Percentiles rank a stretch among this genome's conserved stretches.
These are phyloP conservation scores for Protonemura montana DNA, from an alignment of 2,888 invertebrate species.

Conservation along the genomic window DNA sequence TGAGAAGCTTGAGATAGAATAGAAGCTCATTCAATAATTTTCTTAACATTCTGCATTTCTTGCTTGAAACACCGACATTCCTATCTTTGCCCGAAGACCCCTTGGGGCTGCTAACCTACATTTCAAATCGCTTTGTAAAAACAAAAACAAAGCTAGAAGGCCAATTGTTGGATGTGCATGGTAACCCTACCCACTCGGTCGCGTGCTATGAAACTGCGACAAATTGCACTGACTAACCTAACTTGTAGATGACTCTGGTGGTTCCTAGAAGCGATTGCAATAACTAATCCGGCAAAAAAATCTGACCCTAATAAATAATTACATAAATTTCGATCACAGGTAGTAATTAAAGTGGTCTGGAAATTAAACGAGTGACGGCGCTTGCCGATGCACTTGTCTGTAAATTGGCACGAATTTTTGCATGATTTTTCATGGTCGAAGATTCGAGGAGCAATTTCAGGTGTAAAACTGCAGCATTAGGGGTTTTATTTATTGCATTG, in stretches of 20 bases:
- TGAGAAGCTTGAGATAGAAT: background rate
- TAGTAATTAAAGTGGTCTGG: background rate
- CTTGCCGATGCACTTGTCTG: background rate
- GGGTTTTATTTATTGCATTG: no score
- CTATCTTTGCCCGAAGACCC: background rate
- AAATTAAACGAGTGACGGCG: background rate
- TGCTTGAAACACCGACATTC: conserved; percentile 28
- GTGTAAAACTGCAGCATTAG: no score
- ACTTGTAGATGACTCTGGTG: background rate
- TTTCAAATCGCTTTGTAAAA: background rate
- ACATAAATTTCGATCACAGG: background rate
- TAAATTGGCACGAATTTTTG: background rate
- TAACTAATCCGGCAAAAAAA: background rate
- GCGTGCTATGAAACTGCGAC: background rate
- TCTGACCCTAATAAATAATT: conserved; percentile 3
- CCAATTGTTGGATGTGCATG: background rate
- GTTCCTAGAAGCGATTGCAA: background rate
- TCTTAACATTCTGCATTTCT: conserved; percentile 22
- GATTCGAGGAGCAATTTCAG: no score
- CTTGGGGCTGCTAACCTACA: conserved; percentile 31
- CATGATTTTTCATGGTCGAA: no score
- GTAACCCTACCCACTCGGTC: background rate
- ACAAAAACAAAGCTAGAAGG: conserved; percentile 17
- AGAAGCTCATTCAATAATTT: background rate
- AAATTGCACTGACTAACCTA: no score